phyloP scores from a whole-genome alignment of 2,888 invertebrate species.

The Megamerina dolium region DNA sequence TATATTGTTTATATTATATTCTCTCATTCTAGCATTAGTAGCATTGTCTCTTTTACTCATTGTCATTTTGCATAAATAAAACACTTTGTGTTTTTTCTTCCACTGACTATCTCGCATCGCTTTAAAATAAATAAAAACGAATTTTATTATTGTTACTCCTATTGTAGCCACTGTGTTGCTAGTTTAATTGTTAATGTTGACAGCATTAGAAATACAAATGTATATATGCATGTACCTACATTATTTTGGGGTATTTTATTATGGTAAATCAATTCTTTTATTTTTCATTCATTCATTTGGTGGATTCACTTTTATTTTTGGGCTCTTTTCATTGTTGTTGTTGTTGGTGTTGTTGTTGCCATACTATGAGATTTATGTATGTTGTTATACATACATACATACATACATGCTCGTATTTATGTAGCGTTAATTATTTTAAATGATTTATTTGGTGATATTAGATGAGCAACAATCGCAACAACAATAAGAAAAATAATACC shows the following conservation, averaged over 20 bases:
- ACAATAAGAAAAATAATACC: too few relatives aligned
- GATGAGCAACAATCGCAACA: too few relatives aligned
- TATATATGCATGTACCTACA: neutral
- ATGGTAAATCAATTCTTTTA: slow-evolving; percentile 7
- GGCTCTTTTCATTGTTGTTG: too few relatives aligned
- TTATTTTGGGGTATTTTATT: too few relatives aligned
- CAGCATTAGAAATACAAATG: slow-evolving; percentile 1
- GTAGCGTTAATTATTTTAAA: slow-evolving; percentile 12
- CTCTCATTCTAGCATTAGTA: neutral
- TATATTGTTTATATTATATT: neutral
- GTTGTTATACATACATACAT: too few relatives aligned
- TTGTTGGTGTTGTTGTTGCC: neutral
- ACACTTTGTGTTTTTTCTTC: neutral
- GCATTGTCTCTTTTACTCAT: neutral
- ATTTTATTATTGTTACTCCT: slow-evolving; percentile 4
- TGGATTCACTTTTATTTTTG: too few relatives aligned
- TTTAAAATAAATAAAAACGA: too few relatives aligned
- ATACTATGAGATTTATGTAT: slow-evolving; percentile 12
- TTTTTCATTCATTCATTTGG: slow-evolving; percentile 1
- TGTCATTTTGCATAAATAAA: slow-evolving; percentile 14
- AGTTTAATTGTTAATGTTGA: slow-evolving; percentile 3
- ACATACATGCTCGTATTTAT: too few relatives aligned
- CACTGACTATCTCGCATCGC: too few relatives aligned
- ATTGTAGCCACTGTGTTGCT: slow-evolving; percentile 1
- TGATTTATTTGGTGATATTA: slow-evolving; percentile 14